Percentiles rank a stretch among this genome's conserved stretches.
Evolutionary conservation across 2,888 invertebrate species (phyloP).

Genomic region (Caenorhabditis doughertyi): DNA sequence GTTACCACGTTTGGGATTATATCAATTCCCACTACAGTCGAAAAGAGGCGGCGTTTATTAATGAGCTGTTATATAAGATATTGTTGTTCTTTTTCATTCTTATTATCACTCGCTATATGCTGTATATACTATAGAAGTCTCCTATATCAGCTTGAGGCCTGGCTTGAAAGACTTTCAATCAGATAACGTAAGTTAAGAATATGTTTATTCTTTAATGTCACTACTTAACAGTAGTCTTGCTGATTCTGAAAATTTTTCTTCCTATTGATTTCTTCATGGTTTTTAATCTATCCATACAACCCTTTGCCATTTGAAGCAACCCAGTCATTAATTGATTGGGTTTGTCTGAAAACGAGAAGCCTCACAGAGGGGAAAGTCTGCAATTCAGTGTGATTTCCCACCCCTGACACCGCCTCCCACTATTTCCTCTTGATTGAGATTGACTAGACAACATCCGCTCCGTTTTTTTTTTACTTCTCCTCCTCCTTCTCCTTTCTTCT

Average conservation of each 20-base stretch:
- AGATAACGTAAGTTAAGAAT: too few relatives aligned
- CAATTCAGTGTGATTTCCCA: slow-evolving; percentile 10
- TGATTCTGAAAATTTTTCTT: too few relatives aligned
- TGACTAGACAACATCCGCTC: slow-evolving; percentile 50
- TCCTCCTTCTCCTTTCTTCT: not conserved
- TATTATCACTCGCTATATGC: not conserved
- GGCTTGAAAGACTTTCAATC: too few relatives aligned
- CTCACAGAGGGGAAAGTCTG: not conserved
- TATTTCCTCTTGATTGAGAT: slow-evolving; percentile 34
- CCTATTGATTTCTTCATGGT: too few relatives aligned
- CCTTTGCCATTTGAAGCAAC: not conserved
- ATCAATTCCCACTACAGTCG: slow-evolving; percentile 39
- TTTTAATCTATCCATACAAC: not conserved
- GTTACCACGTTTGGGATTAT: slow-evolving; percentile 41
- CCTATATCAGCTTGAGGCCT: too few relatives aligned
- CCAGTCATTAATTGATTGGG: not conserved
- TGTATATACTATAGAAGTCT: too few relatives aligned
- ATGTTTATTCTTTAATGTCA: too few relatives aligned
- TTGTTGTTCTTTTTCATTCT: not conserved
- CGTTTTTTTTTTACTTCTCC: slow-evolving; percentile 24
- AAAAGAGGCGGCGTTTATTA: slow-evolving; percentile 7
- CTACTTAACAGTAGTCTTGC: too few relatives aligned
- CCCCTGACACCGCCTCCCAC: not conserved
- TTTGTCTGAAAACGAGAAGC: slow-evolving; percentile 2
- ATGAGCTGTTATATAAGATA: not conserved